Percentiles rank a stretch among this genome's conserved stretches.
These are phyloP conservation scores for Dicroscelio sp. DNA, from an alignment of 2,888 invertebrate species.

Conservation along the genomic window DNA sequence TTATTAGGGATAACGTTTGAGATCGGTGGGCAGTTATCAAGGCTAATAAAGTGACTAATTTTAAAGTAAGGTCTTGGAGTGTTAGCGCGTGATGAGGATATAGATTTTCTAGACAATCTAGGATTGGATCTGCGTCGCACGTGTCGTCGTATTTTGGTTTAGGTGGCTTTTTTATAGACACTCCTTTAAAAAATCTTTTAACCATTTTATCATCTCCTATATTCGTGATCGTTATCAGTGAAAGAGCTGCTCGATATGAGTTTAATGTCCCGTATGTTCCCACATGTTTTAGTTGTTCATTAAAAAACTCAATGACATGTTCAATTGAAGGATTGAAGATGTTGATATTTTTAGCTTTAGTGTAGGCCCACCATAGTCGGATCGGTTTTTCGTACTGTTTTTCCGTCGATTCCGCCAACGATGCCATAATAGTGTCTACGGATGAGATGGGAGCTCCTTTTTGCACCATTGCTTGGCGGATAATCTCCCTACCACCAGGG, in stretches of 20 bases:
- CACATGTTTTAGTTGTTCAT: not conserved
- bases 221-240: not conserved
- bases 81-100: no score
- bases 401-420: constrained; percentile 60
- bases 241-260: not conserved
- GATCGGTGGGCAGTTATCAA: not conserved
- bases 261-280: not conserved
- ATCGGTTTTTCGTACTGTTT: constrained; percentile 81
- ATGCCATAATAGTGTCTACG: not conserved
- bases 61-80: not conserved
- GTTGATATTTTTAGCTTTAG: constrained; percentile 44
- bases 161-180: constrained; percentile 3
- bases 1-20: not conserved
- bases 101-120: no score
- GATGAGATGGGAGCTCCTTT: not conserved
- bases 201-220: not conserved
- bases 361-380: constrained; percentile 64
- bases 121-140: not conserved
- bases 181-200: constrained; percentile 35
- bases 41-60: constrained; percentile 28
- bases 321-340: not conserved
- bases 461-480: not conserved
- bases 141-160: not conserved
- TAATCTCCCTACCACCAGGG: constrained; percentile 58
- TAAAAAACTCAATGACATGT: not conserved